Evolutionary conservation across 2,797 vertebrate species (phyloP).

Genomic region (Enteromius paludinosus): DNA sequence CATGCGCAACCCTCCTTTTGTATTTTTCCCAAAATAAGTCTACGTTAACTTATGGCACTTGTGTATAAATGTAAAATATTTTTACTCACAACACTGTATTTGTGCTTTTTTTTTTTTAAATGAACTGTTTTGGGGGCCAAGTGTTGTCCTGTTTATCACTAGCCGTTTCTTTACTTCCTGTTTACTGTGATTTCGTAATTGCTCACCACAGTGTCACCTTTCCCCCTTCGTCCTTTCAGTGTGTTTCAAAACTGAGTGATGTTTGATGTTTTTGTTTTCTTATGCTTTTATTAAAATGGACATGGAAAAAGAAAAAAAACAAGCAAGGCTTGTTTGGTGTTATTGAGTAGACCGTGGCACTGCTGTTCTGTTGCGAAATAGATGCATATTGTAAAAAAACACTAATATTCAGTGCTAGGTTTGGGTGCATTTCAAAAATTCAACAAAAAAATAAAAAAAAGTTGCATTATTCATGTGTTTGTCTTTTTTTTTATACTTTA

Average conservation of each 20-base stretch:
- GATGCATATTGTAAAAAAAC: conserved; percentile 65
- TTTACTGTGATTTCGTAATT: conserved; percentile 77
- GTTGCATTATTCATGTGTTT: conserved; percentile 67
- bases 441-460: conserved; percentile 68
- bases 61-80: conserved; percentile 84
- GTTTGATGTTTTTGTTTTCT: conserved; percentile 77
- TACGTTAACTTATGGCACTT: conserved; percentile 76
- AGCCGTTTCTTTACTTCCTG: conserved; percentile 69
- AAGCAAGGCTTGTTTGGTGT: conserved; percentile 67
- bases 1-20: conserved; percentile 2
- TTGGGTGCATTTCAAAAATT: conserved; percentile 74
- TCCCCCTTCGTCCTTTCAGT: conserved; percentile 57
- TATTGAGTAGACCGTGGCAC: conserved; percentile 65
- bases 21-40: conserved; percentile 55
- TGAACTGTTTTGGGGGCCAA: conserved; percentile 64
- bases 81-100: conserved; percentile 78
- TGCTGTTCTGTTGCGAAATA: conserved; percentile 64
- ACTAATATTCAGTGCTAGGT: conserved; percentile 76
- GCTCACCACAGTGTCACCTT: conserved; percentile 61
- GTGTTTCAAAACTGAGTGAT: conserved; percentile 78
- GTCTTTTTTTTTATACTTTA: conserved; percentile 51
- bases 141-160: conserved; percentile 72
- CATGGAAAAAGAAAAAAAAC: conserved; percentile 60
- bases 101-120: conserved; percentile 70
- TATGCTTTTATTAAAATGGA: conserved; percentile 77